Conservation (phyloP, 2,888 invertebrate species). For the Exephanes ischioxanthus region DNA sequence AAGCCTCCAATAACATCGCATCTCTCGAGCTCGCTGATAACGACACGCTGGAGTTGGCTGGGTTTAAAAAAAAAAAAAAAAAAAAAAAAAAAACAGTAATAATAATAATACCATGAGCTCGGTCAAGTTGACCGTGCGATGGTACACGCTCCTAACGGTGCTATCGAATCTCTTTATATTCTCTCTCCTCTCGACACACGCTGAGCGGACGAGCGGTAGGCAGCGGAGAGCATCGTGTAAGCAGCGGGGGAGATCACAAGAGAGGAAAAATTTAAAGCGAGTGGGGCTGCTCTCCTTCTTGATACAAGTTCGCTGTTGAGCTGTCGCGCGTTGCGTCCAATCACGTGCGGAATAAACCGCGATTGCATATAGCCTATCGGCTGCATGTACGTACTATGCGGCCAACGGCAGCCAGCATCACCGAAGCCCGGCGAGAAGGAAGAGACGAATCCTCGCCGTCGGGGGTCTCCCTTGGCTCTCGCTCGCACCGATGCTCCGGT, state of each 20-base stretch:
- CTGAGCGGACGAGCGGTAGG: conserved; percentile 52
- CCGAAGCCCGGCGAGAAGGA: conserved; percentile 17
- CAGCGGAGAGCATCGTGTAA: conserved; percentile 53
- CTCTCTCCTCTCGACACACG: conserved; percentile 58
- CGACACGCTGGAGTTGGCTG: too few species aligned
- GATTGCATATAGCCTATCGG: conserved; percentile 36
- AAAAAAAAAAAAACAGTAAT: too few species aligned
- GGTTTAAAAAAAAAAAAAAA: too few species aligned
- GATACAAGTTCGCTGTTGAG: conserved; percentile 57
- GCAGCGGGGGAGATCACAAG: conserved; percentile 57
- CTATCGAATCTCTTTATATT: conserved; percentile 42
- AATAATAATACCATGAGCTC: background rate
- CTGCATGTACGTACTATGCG: background rate
- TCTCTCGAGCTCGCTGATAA: conserved; percentile 53
- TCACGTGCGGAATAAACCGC: conserved; percentile 62
- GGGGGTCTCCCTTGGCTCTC: conserved; percentile 57
- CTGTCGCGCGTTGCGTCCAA: conserved; percentile 67
- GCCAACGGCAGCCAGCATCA: conserved; percentile 23
- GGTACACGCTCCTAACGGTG: background rate
- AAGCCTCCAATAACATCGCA: conserved; percentile 69
- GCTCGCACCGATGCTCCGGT: conserved; percentile 37
- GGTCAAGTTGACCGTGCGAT: conserved; percentile 14
- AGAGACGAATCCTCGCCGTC: conserved; percentile 65
- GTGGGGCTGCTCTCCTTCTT: background rate
- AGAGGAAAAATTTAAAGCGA: conserved; percentile 34